Evolutionary conservation across 1,140 invertebrate genomes (phyloP), one percentile per base, ranked within the genome.

Genomic region (Alviniconcha marisindica): DNA sequence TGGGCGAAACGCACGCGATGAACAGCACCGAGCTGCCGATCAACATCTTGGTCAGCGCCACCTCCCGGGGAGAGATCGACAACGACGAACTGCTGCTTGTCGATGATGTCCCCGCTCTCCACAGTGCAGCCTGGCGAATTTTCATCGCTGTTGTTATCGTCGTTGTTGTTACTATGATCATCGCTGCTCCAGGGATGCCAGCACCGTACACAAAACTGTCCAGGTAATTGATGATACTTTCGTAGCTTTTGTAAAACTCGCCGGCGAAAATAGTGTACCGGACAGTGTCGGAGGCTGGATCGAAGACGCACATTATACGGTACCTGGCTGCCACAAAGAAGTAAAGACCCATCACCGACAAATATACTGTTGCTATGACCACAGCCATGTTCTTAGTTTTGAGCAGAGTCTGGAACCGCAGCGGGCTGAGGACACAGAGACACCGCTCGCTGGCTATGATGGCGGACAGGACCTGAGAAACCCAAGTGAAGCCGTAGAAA

Each of bases 41-140:
- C 36, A 76, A 40, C 73, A 76, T 76, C 15, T 76, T 76, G 21
- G 73, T 76, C 2, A 76, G 73, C 3, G 40, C 40, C 3, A 48
- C 44, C 73, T 76, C 40, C 36, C 38, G 36, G 36, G n/a, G n/a
- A 60, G 73, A 44, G 40, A 76, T 48, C 24, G 73, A 44, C n/a
- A 28, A 28, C 38, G 38, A 1, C 5, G 40, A 14, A 1, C 18
- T 15, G 5, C 21, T 42, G 1, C n/a, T n/a, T n/a, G n/a, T n/a
- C n/a, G n/a, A n/a, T n/a, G n/a, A n/a, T n/a, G n/a, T n/a, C n/a
- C n/a, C n/a, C n/a, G 40, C 38, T 1, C 73, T 12, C 73, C 73
- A 76, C 12, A n/a, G n/a, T 21, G n/a, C 14, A 7, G 40, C 73
- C 0, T 40, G 15, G 24, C 73, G 36, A 0, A 76, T 36, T 24